Conservation (phyloP, 2,888 invertebrate genomes). For the Cataglyphis albicans region DNA sequence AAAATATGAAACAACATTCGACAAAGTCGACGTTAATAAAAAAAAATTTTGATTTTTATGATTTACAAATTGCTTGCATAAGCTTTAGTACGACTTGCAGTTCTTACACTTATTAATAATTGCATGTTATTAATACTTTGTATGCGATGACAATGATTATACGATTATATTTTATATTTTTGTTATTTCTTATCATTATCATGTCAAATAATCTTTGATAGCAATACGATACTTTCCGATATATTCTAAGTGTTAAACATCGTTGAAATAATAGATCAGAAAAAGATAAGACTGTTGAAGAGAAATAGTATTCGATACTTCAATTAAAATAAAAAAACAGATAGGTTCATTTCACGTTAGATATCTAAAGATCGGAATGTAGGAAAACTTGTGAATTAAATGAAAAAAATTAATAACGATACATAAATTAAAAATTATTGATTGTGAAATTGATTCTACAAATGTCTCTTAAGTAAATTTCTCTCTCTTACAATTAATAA, state of each 20-base stretch:
- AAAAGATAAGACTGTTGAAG: not conserved
- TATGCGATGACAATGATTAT: conserved; percentile 64
- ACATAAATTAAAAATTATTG: not conserved
- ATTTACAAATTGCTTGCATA: conserved; percentile 58
- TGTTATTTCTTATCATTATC: conserved; percentile 62
- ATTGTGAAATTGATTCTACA: conserved; percentile 1
- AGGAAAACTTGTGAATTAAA: conserved; percentile 4
- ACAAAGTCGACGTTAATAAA: conserved; percentile 26
- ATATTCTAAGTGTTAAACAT: conserved; percentile 7
- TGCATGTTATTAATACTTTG: conserved; percentile 55
- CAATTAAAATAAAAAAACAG: conserved; percentile 18
- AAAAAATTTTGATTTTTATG: conserved; percentile 47
- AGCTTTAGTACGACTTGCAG: conserved; percentile 54
- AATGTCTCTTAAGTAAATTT: conserved; percentile 3
- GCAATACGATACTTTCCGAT: conserved; percentile 61
- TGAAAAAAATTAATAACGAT: conserved; percentile 16
- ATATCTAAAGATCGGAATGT: conserved; percentile 35
- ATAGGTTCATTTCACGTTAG: not conserved
- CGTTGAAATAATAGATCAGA: not conserved
- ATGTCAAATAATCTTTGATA: conserved; percentile 52
- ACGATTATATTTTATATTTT: conserved; percentile 65
- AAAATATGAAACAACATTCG: conserved; percentile 31
- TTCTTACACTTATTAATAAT: conserved; percentile 59
- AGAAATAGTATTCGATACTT: conserved; percentile 2
- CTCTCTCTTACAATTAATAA: conserved; percentile 15